Evolutionary conservation across 2,888 invertebrate genomes (phyloP), one percentile per base, ranked within the genome.

Genomic region (Drosophila kanekoi): DNA sequence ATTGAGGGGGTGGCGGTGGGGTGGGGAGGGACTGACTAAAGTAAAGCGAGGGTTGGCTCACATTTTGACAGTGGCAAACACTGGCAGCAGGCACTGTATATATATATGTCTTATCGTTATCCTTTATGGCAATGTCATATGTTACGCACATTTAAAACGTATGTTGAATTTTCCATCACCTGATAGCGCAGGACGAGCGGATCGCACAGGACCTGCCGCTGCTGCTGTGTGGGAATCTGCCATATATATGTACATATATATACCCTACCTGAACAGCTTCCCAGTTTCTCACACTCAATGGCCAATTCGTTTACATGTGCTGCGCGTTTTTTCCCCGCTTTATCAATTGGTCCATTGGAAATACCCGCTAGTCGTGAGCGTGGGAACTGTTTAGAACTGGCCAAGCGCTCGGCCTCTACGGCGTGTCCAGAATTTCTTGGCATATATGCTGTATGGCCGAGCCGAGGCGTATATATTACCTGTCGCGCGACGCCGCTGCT

Each of bases 121-220:
- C 84, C 89, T 67, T 64, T 64, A 68, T 79, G 75, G 64, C 81
- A 74, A 56, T 85, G 86, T 85, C 92, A 91, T 90, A 90, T 91
- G 91, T 87, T 90, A 74, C 62, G 87, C 91, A 91, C 90, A 92
- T 91, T 92, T 86, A 77, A 81, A 84, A 81, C 91, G 83, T 91
- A 89, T 91, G 91, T 70, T 85, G 77, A 85, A 72, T 85, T 90
- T 90, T 89, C 82, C 79, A 59, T 67, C 83, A 77, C 73, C 82
- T 72, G 79, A 84, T 87, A 81, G 59, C 53, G 48, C 47, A 53
- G 66, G 38, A 41, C 44, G 13, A 35, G 28, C 28, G 28, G 2
- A 28, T 8, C 28, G 28, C 37, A 37, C 53, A 60, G 33, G 40
- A 67, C 53, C 56, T 20, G 58, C 20, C 51, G 54, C 33, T 41